Conservation (phyloP, 2,888 invertebrate genomes). For the Endomychus coccineus region DNA sequence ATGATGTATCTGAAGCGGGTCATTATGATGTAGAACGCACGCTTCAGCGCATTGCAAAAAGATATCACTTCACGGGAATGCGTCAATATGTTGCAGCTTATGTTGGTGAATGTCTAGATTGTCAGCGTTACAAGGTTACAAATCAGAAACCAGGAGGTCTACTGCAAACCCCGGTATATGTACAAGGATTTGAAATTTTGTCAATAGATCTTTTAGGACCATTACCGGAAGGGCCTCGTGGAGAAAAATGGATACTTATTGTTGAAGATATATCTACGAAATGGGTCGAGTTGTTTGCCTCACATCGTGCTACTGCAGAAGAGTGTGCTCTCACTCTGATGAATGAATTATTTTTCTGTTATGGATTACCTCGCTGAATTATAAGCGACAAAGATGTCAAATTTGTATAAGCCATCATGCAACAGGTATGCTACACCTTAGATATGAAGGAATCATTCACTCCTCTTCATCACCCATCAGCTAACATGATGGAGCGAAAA, state of each 20-base stretch:
- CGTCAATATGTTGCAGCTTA: constrained; percentile 20
- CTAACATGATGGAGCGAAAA: constrained; percentile 23
- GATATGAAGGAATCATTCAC: constrained; percentile 27
- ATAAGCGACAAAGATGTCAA: constrained; percentile 35
- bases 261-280: constrained; percentile 28
- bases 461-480: constrained; percentile 24
- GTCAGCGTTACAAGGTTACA: constrained; percentile 26
- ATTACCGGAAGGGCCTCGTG: constrained; percentile 19
- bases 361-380: constrained; percentile 31
- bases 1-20: constrained; percentile 25
- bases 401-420: constrained; percentile 33
- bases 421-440: constrained; percentile 29
- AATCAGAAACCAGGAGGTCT: constrained; percentile 30
- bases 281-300: constrained; percentile 26
- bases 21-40: constrained; percentile 31
- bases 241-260: constrained; percentile 23
- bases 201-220: constrained; percentile 30
- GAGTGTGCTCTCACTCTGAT: constrained; percentile 25
- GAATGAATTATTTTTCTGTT: constrained; percentile 28
- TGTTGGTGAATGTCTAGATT: constrained; percentile 24
- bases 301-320: constrained; percentile 22
- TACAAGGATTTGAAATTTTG: constrained; percentile 26
- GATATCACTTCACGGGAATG: constrained; percentile 28
- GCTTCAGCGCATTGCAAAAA: constrained; percentile 14
- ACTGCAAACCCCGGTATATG: constrained; percentile 23